phyloP scores from a whole-genome alignment of 2,113 vertebrate genomes.

The Spizaetus ornatus region DNA sequence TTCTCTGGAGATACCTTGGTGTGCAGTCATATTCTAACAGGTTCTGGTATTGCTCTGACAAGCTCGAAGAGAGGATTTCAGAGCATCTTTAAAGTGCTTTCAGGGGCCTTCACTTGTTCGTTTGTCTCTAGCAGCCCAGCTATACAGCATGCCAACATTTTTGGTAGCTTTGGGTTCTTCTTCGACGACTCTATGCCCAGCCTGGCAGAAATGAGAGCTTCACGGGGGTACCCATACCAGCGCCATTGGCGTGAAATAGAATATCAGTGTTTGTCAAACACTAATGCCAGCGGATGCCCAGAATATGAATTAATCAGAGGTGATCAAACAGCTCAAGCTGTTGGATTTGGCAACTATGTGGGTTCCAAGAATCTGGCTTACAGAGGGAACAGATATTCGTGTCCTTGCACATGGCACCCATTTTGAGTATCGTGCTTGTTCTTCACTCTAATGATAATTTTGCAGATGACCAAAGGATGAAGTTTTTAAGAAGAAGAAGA shows the following conservation, averaged over 20 bases:
- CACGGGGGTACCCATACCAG: too few relatives aligned
- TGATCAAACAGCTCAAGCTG: background rate
- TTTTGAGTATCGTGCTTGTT: background rate
- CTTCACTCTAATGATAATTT: background rate
- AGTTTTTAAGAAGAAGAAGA: background rate
- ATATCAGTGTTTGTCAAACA: background rate
- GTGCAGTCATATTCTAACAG: background rate
- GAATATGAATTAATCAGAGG: background rate
- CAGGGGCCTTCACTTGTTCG: background rate
- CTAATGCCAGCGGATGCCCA: background rate
- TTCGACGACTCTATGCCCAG: background rate
- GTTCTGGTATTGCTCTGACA: background rate
- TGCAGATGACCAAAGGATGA: background rate
- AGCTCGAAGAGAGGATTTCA: background rate
- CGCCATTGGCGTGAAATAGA: background rate
- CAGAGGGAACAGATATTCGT: background rate
- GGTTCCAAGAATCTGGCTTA: background rate
- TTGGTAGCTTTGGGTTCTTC: background rate
- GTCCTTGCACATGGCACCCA: background rate
- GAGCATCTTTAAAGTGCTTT: background rate
- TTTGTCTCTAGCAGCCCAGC: background rate
- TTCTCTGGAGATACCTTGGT: background rate
- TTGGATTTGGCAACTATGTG: background rate
- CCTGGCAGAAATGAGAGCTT: background rate
- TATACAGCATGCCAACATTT: background rate